Base-by-base conservation (phyloP, 2,888 invertebrate species). In the Euclidia mi region DNA sequence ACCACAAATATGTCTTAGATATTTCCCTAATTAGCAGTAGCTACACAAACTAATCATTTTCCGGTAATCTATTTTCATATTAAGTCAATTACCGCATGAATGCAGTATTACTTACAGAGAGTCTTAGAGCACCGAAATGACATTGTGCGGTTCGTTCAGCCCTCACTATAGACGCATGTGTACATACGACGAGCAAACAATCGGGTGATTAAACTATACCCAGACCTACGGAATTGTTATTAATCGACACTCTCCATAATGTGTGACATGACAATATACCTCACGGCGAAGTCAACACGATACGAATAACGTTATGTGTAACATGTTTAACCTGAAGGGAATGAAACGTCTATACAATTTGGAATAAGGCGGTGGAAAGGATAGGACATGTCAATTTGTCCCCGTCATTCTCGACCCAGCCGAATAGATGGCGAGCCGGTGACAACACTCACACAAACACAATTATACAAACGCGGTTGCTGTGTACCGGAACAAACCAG, bases 351-450 rank as follows among this genome's bases (percentile, higher is more conserved):
- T 62, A 71, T 65, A 65, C 58, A 61, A 58, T 67, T 67, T 59
- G 51, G 58, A 63, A 58, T 65, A 71, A 49, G 72, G 60, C 58
- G 57, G 56, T 68, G 67, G 71, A 69, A 66, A 56, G 78, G 77
- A 69, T 76, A 75, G 81, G 82, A 84, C 79, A 81, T 80, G 87
- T 84, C 88, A 89, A 88, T 88, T 87, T 87, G 86, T 88, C 73
- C 76, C 56, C 67, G 83, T 87, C 83, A 82, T 56, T 65, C 71
- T 63, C 60, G 55, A 29, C 51, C 66, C 65, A 65, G 62, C 62
- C 61, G 68, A 71, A 77, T 77, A 72, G 78, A 77, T 66, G 76
- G 42, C 52, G 59, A 58, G 31, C 59, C 51, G 60, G 65, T 66
- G 73, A 76, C 70, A 73, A 43, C 62, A 49, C 41, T 56, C 45